Conservation (phyloP, 2,113 vertebrate species). For the Eurypyga helias region DNA sequence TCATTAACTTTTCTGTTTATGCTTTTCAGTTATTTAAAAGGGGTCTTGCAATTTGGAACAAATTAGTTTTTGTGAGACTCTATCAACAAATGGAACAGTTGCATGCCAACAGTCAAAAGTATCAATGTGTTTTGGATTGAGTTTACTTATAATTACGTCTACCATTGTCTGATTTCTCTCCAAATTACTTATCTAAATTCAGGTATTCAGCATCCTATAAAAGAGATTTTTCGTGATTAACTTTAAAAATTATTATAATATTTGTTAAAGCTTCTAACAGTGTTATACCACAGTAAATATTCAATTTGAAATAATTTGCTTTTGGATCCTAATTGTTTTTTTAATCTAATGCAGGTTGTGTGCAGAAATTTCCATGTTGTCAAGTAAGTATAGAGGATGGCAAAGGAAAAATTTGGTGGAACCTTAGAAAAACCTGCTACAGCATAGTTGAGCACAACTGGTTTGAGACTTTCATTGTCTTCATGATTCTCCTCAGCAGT, state of each 20-base stretch:
- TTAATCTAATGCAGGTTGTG: conserved; percentile 80
- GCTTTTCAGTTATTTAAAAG: background rate
- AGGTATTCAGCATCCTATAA: background rate
- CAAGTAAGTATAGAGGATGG: conserved; percentile 91
- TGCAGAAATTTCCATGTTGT: conserved; percentile 87
- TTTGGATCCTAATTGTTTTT: conserved; percentile 10
- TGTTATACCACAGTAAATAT: background rate
- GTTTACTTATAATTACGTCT: background rate
- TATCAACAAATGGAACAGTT: background rate
- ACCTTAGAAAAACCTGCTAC: conserved; percentile 91
- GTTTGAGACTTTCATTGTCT: conserved; percentile 99
- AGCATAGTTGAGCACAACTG: conserved; percentile 97
- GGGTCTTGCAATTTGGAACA: background rate
- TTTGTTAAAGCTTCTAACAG: background rate
- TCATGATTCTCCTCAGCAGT: conserved; percentile 98
- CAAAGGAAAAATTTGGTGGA: conserved; percentile 94
- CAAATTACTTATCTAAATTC: background rate
- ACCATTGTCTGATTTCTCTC: background rate
- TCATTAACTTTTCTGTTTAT: background rate
- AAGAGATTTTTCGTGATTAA: background rate
- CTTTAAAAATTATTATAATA: background rate
- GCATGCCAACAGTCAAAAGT: background rate
- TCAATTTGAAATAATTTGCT: background rate
- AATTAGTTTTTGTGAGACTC: background rate
- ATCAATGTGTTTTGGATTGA: background rate